Evolutionary conservation across 2,888 invertebrate species (phyloP), one percentile per base, ranked within the genome.

Genomic region (Pinctada fucata): DNA sequence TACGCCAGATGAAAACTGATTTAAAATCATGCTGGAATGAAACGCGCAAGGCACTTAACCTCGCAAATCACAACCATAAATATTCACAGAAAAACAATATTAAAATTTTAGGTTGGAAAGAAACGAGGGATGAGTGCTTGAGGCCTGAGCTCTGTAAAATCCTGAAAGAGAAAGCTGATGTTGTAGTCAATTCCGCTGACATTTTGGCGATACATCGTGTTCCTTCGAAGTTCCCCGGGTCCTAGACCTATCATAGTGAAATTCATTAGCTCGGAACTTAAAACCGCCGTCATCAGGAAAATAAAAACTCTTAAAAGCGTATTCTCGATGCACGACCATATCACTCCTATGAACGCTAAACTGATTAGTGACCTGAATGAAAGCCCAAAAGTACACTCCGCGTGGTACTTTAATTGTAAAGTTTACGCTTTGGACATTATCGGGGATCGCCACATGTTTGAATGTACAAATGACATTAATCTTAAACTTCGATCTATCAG

Each of bases 171-270:
- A 16, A 10, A 16, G 31, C 31, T 31, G 31, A 66, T 31, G 6
- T 66, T 10, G 16, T n/a, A 10, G 6, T 66, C n/a, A 16, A 66
- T n/a, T 31, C 66, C 8, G 1, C 66, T 31, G 66, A 66, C 31
- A 66, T 66, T 66, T 31, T 66, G n/a, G 31, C 13, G 16, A 66
- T 66, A 10, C 66, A 66, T 16, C 66, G 66, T n/a, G 31, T 66
- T 16, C 66, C 66, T 8, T n/a, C n/a, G n/a, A n/a, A n/a, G n/a
- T n/a, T n/a, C n/a, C n/a, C n/a, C n/a, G n/a, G n/a, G 69, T 13
- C 69, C 69, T n/a, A 69, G 48, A 69, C 69, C 69, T 13, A 48
- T 69, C 6, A 69, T 69, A n/a, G 69, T 47, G 5, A 69, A 47
- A 69, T 69, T 16, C 8, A 69, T 47, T 13, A 69, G 47, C 47